These are phyloP conservation scores for Cheilosia vulpina DNA, from an alignment of 2,888 invertebrate genomes.

Conservation along the genomic window DNA sequence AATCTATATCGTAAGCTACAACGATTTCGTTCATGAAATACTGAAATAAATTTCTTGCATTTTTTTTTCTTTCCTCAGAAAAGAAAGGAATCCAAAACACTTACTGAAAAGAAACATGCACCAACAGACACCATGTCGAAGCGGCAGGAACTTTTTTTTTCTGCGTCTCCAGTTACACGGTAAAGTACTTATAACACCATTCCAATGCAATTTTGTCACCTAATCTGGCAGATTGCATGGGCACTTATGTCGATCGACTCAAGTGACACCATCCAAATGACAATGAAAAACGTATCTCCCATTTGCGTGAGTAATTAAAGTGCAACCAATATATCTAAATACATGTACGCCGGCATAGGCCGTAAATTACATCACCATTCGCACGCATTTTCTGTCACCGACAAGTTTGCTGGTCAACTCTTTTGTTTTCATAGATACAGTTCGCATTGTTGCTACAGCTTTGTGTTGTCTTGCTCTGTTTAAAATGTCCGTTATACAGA, in stretches of 20 bases:
- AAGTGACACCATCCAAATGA: constrained; percentile 50
- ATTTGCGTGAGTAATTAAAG: constrained; percentile 63
- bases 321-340: constrained; percentile 31
- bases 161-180: constrained; percentile 34
- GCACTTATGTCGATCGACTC: constrained; percentile 40
- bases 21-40: no score
- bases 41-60: no score
- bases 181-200: constrained; percentile 64
- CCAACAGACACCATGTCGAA: constrained; percentile 9
- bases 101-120: constrained; percentile 8
- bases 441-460: constrained; percentile 40
- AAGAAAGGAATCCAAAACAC: constrained; percentile 7
- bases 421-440: constrained; percentile 51
- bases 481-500: constrained; percentile 37
- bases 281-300: constrained; percentile 56
- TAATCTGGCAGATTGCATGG: constrained; percentile 47
- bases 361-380: constrained; percentile 16
- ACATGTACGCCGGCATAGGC: not conserved
- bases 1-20: no score
- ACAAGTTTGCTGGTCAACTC: constrained; percentile 59
- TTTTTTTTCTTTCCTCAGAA: not conserved
- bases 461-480: constrained; percentile 30
- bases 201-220: constrained; percentile 59
- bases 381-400: constrained; percentile 46
- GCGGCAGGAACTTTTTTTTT: not conserved